Base-by-base conservation (phyloP, 1,140 invertebrate species). In the Drosophila nasuta region DNA sequence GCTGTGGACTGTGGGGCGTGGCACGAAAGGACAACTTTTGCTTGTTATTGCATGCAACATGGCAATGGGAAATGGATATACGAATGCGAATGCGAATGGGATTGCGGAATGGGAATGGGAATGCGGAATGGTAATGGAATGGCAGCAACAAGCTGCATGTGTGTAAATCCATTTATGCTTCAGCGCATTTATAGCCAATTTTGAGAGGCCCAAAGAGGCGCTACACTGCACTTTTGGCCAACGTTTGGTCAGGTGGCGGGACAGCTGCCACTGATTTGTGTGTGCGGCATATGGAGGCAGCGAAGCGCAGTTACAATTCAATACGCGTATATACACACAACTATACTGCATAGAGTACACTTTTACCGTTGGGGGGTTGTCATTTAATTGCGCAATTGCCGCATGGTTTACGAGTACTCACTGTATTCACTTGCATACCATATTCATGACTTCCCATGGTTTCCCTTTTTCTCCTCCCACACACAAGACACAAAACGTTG, bases 111-210 rank as follows among this genome's bases (percentile, higher is more conserved):
- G 75, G 13, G 13, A 8, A 69, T 75, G 75, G 65, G 62, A 66
- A n/a, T 35, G 33, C 11, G n/a, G 62, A 67, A 76, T 78, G 75
- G 60, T 64, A 77, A 73, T 71, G 73, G 69, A 63, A 67, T 79
- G 58, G 58, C 65, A 77, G 82, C 79, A 88, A 87, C 82, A 87
- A 87, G 82, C 82, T 51, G 79, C 76, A 79, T 86, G 82, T 86
- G 83, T 87, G 82, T 86, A 86, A 86, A 87, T 87, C 82, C 79
- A 82, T 86, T 86, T 87, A 82, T 87, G 82, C 82, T 68, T 68
- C 82, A 86, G 79, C 59, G 82, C 82, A 87, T 87, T 86, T 86
- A 86, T 86, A 77, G 82, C 83, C 82, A 86, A 86, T 86, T 25
- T 87, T 86, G 73, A 87, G 78, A 78, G 63, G 82, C 62, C 75